Base-by-base conservation (phyloP, 2,797 vertebrate genomes). In the Acrossocheilus wenchowensis region DNA sequence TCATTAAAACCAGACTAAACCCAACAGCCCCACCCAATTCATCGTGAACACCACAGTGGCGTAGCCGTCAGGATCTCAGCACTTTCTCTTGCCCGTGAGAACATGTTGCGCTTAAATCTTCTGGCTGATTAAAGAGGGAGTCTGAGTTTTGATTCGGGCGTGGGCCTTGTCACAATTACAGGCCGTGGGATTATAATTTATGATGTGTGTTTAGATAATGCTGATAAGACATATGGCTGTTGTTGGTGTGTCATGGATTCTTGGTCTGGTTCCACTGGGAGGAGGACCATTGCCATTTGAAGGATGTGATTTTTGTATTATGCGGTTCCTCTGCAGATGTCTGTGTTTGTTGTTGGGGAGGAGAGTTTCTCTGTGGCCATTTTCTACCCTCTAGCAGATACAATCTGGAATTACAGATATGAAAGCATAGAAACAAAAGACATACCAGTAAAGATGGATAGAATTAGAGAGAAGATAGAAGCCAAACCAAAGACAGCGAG, bases 91-190 rank as follows among this genome's bases (percentile, higher is more conserved):
- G 52, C 72, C 81, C 68, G 17, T 87, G 79, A 82, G 81, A 86
- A 84, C 82, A 57, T 73, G 41, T 39, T 72, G 36, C 5, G 52
- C 80, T 77, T 52, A 62, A 83, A 86, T 85, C 50, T 79, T 54
- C 81, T 83, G 86, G 36, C 82, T 88, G 89, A 89, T 89, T 89
- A 89, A 81, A 90, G 89, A 71, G 84, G 54, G 54, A 64, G 34
- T 84, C 78, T n/a, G 84, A 57, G 80, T 89, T 88, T 66, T 85
- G 82, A 87, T 87, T 85, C 19, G 85, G 84, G 85, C 43, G 81
- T 84, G 60, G 89, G 78, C 74, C 86, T 34, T 73, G 80, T 81
- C 68, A 75, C 88, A 85, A 89, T 89, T 88, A 89, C 87, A 89
- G 86, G 80, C 82, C 41, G 74, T 45, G 17, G 74, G 39, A 66